phyloP scores from a whole-genome alignment of 2,113 vertebrate species.

The Saimiri boliviensis region DNA sequence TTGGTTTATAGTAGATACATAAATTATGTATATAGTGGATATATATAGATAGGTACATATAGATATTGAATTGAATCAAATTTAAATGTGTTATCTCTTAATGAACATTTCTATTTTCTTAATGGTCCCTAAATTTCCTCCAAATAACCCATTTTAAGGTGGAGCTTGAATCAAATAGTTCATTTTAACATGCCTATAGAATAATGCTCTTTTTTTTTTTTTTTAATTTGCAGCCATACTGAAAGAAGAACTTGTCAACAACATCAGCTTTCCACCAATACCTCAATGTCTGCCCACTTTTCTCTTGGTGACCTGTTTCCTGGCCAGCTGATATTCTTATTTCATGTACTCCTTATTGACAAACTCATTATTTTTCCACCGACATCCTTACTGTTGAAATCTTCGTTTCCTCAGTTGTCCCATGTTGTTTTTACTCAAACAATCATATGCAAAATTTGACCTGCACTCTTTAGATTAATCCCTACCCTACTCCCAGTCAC shows the following conservation, averaged over 20 bases:
- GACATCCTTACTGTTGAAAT: neutral
- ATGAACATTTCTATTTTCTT: neutral
- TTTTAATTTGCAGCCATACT: neutral
- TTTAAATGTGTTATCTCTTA: neutral
- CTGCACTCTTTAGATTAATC: neutral
- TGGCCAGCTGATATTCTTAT: neutral
- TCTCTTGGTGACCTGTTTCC: neutral
- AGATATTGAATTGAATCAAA: neutral
- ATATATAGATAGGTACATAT: neutral
- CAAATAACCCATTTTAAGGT: neutral
- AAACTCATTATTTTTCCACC: constrained; percentile 18
- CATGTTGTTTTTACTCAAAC: neutral
- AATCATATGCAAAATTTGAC: neutral
- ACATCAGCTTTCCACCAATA: too few species aligned
- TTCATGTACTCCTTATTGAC: neutral
- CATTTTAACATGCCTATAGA: neutral
- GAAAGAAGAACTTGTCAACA: neutral
- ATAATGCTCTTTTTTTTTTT: neutral
- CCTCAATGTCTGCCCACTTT: neutral
- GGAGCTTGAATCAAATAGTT: neutral
- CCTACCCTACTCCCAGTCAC: accelerated
- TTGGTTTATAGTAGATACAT: neutral
- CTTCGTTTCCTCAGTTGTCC: neutral
- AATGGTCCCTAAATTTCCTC: neutral
- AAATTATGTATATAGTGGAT: neutral